Conservation (phyloP, 2,113 vertebrate genomes). For the Austrofundulus limnaeus region DNA sequence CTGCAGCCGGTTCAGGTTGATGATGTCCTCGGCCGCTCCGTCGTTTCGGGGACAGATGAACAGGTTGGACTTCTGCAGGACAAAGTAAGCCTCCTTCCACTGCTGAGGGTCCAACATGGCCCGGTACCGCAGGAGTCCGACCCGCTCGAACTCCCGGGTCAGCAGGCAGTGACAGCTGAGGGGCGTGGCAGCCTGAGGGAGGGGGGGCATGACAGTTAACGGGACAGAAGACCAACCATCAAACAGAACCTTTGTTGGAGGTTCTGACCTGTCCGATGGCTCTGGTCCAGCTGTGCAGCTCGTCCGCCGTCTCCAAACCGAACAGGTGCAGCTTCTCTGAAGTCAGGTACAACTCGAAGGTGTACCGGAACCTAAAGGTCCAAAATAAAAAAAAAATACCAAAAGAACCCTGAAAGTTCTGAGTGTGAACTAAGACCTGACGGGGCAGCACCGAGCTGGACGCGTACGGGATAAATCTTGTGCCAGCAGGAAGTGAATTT, state of each 20-base stretch:
- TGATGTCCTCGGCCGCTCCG: constrained; percentile 89
- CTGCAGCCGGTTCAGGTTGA: constrained; percentile 93
- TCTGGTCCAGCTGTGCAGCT: constrained; percentile 87
- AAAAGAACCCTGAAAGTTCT: too few species aligned
- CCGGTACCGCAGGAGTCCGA: constrained; percentile 88
- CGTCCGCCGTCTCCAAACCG: constrained; percentile 84
- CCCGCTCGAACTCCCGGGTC: constrained; percentile 88
- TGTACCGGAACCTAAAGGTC: constrained; percentile 85
- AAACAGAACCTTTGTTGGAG: background rate
- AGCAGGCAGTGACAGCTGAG: constrained; percentile 93
- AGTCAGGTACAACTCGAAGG: constrained; percentile 87
- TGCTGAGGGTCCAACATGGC: constrained; percentile 89
- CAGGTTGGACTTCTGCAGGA: constrained; percentile 94
- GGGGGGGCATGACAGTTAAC: too few species aligned
- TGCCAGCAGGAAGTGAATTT: too few species aligned
- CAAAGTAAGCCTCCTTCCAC: constrained; percentile 91
- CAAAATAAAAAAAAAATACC: too few species aligned
- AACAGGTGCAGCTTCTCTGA: constrained; percentile 91
- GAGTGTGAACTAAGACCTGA: background rate
- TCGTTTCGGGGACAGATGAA: constrained; percentile 87
- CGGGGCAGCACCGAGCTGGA: background rate
- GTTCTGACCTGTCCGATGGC: constrained; percentile 87
- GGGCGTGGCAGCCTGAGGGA: constrained; percentile 85
- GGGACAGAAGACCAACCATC: too few species aligned
- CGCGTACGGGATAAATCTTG: too few species aligned